A percentile compares a stretch with the other conserved stretches of the same genome.
Conservation (phyloP, 2,113 vertebrate genomes). For the Trogon surrucura region DNA sequence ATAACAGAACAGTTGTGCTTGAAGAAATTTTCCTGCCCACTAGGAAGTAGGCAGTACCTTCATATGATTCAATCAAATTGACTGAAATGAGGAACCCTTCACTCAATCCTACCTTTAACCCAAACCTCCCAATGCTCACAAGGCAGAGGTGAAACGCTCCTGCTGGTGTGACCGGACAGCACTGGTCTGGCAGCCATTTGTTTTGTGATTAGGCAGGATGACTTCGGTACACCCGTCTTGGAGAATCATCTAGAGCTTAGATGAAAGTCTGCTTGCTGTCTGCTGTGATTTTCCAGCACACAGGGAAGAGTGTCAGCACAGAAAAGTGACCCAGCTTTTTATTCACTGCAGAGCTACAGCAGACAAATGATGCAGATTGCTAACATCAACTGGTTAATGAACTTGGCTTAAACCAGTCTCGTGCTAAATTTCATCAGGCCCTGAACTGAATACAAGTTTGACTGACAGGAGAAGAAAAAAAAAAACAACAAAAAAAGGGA, state of each 20-base stretch:
- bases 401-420: background rate
- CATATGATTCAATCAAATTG: background rate
- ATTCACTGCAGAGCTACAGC: background rate
- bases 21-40: background rate
- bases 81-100: background rate
- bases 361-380: background rate
- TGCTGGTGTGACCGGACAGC: background rate
- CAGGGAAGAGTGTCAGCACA: background rate
- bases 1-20: background rate
- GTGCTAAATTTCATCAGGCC: background rate
- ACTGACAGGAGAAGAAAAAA: rapidly evolving
- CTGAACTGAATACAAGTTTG: background rate
- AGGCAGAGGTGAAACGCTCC: background rate
- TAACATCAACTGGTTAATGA: background rate
- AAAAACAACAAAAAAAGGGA: rapidly evolving
- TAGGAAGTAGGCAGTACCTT: background rate
- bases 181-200: background rate
- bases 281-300: background rate
- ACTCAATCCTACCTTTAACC: background rate
- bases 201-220: background rate
- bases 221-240: background rate
- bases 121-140: rapidly evolving
- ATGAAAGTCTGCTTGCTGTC: background rate
- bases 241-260: background rate
- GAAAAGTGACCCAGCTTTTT: background rate